Base-by-base conservation (phyloP, 2,797 vertebrate genomes). In the Acanthopagrus latus region DNA sequence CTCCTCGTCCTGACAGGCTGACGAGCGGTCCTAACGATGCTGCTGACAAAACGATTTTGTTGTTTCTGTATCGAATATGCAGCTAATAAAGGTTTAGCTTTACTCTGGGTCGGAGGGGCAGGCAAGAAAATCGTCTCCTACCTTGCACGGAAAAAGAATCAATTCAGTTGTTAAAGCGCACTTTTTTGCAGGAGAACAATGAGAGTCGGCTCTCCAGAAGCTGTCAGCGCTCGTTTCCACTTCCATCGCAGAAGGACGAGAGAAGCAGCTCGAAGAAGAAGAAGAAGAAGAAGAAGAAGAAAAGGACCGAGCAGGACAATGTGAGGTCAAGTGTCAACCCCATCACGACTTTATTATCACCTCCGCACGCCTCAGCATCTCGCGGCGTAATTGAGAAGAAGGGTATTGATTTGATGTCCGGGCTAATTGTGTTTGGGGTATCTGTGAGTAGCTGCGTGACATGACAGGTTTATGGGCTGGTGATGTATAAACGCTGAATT, bases 401-500 rank as follows among this genome's bases (percentile, higher is more conserved):
- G 58, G 63, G 8, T 83, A 91, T 91, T 85, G 87, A 92, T 89
- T 83, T 52, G 80, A 82, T 86, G 86, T 83, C 75, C 51, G 17
- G 64, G 63, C 64, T 89, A 86, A 88, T 85, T 79, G 72, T 71
- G 79, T 55, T 74, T 56, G 57, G 51, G 33, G 7, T 33, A 66
- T 74, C 67, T 74, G 70, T 47, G 71, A 25, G 60, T 78, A 64
- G 82, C 60, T 33, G 73, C 52, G 46, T 14, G 12, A 60, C 18
- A n/a, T 73, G 90, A 84, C 71, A 73, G 74, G 16, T 91, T 90
- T 85, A 86, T 56, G 54, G 46, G n/a, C 52, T 1, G 0, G 12
- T 62, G 70, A 74, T 84, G 70, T 52, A 66, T 74, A 83, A 84
- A 86, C 47, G 79, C 64, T 64, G 54, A 74, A 54, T 82, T 81